Evolutionary conservation across 2,888 invertebrate genomes (phyloP).

Genomic region (Artemia sinica): DNA sequence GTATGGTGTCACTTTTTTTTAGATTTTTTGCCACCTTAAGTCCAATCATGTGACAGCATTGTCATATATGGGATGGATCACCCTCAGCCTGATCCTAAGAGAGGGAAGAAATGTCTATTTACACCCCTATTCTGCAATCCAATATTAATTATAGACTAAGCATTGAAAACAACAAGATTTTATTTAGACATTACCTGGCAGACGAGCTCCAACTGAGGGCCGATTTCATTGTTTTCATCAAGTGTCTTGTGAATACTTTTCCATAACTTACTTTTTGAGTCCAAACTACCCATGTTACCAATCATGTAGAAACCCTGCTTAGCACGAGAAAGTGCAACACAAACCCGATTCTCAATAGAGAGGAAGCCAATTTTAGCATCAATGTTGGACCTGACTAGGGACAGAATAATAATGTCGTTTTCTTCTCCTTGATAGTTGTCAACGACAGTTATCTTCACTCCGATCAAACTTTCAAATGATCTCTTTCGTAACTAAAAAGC

Average conservation of each 20-base stretch:
- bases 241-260: constrained; percentile 26
- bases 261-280: constrained; percentile 27
- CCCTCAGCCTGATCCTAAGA: too few species aligned
- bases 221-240: constrained; percentile 24
- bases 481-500: constrained; percentile 28
- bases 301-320: constrained; percentile 50
- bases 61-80: too few species aligned
- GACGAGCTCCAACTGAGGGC: constrained; percentile 24
- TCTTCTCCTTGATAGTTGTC: constrained; percentile 70
- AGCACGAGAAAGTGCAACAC: constrained; percentile 59
- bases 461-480: constrained; percentile 30
- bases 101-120: too few species aligned
- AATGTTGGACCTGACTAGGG: constrained; percentile 55
- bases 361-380: constrained; percentile 52
- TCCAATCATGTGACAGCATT: too few species aligned
- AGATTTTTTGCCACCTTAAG: too few species aligned
- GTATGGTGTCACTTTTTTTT: too few species aligned
- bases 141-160: too few species aligned
- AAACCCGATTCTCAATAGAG: constrained; percentile 48
- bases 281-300: constrained; percentile 41
- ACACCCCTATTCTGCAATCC: too few species aligned
- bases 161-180: too few species aligned
- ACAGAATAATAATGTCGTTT: constrained; percentile 55
- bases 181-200: constrained; percentile 23
- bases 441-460: constrained; percentile 46